These are phyloP conservation scores for Channa striata DNA, from an alignment of 2,797 vertebrate genomes.

Conservation along the genomic window DNA sequence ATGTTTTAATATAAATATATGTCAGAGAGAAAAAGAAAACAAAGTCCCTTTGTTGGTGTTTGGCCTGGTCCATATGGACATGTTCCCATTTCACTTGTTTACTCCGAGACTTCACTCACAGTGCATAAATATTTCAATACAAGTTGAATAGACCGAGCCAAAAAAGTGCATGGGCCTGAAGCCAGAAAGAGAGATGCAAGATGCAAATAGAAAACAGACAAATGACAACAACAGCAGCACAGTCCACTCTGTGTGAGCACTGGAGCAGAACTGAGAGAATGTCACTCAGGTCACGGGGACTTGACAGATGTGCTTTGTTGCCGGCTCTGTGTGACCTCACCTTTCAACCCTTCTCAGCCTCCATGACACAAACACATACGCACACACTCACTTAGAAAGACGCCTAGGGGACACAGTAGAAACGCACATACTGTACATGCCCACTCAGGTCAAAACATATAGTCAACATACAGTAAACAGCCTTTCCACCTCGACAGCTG, in stretches of 20 bases:
- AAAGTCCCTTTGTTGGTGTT: slow-evolving; percentile 35
- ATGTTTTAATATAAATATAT: slow-evolving; percentile 10
- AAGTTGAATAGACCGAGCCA: slow-evolving; percentile 54
- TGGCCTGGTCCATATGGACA: slow-evolving; percentile 29
- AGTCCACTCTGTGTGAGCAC: slow-evolving; percentile 65
- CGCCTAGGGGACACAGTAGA: slow-evolving; percentile 17
- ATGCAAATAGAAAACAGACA: slow-evolving; percentile 80
- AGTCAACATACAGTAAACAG: neutral
- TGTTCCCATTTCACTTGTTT: slow-evolving; percentile 62
- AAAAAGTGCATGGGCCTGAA: slow-evolving; percentile 51
- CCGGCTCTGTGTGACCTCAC: slow-evolving; percentile 71
- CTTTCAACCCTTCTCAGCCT: slow-evolving; percentile 76
- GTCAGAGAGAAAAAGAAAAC: slow-evolving; percentile 12
- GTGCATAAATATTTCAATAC: slow-evolving; percentile 73
- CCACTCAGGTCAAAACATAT: neutral
- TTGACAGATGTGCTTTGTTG: slow-evolving; percentile 80
- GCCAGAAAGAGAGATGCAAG: slow-evolving; percentile 44
- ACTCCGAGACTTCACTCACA: slow-evolving; percentile 51
- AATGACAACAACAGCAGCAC: slow-evolving; percentile 76
- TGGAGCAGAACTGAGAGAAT: slow-evolving; percentile 74
- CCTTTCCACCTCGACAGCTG: slow-evolving; percentile 26
- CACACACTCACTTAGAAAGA: slow-evolving; percentile 1
- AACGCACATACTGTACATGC: slow-evolving; percentile 19
- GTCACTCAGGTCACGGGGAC: slow-evolving; percentile 75
- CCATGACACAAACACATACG: slow-evolving; percentile 65